phyloP scores from a whole-genome alignment of 2,888 invertebrate genomes.

The Hoplodrina ambigua region DNA sequence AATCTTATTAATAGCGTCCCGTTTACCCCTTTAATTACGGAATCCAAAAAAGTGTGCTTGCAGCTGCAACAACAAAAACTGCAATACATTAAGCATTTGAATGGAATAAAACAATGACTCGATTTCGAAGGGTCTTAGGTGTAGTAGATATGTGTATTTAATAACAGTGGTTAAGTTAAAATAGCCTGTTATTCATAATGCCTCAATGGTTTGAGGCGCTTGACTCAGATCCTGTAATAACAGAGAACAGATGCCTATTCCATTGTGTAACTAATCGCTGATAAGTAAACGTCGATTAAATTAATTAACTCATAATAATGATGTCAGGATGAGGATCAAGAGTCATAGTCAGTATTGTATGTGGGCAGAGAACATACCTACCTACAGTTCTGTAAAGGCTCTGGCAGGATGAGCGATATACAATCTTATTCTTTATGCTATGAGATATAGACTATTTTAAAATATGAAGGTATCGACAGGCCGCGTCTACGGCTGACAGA shows the following conservation, averaged over 20 bases:
- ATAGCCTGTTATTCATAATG: slow-evolving; percentile 22
- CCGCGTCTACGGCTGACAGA: too few species aligned
- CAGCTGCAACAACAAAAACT: too few species aligned
- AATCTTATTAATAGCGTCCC: too few species aligned
- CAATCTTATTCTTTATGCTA: too few species aligned
- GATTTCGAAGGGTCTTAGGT: background rate
- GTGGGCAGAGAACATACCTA: background rate
- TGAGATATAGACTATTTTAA: too few species aligned
- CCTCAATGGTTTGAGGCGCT: slow-evolving; percentile 8
- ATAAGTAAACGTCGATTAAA: slow-evolving; percentile 14
- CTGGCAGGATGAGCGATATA: too few species aligned
- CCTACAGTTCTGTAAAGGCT: background rate
- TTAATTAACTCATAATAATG: slow-evolving; percentile 15
- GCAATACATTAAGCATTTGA: background rate
- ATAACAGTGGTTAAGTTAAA: slow-evolving; percentile 3
- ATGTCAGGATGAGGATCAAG: slow-evolving; percentile 1
- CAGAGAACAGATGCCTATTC: slow-evolving; percentile 8
- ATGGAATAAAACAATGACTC: slow-evolving; percentile 15
- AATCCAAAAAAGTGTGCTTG: too few species aligned
- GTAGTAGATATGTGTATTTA: background rate
- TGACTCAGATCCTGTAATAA: slow-evolving; percentile 26
- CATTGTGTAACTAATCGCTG: slow-evolving; percentile 50
- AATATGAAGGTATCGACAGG: too few species aligned
- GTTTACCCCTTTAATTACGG: too few species aligned
- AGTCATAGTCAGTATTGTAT: background rate